Base-by-base conservation (phyloP, 2,888 invertebrate genomes). In the Emmelina monodactyla region DNA sequence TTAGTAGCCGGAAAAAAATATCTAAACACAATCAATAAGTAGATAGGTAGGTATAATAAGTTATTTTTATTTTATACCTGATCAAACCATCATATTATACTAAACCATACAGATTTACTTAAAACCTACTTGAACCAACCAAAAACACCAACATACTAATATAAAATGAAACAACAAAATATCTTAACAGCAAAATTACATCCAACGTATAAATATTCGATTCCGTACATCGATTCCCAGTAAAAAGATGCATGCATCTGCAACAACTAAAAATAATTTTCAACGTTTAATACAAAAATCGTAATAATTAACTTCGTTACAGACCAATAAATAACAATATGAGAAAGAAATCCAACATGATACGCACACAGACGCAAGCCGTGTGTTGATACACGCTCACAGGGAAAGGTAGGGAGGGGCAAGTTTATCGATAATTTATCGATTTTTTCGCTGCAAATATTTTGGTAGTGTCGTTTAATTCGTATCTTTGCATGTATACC, bases 231-330 rank as follows among this genome's bases (percentile, higher is more conserved):
- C 25, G 25, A 25, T 71, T 67, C 66, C 57, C 52, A 55, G 72
- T 70, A 76, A 67, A 70, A 71, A 65, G 58, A 49, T 47, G 50
- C 55, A 49, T 47, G 49, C 64, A 62, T 67, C 65, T 68, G 68
- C 65, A 53, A 57, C n/a, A 43, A 67, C 65, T 78, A 73, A 78
- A 78, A 78, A 78, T 79, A 76, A 78, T 78, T 73, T 78, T 63
- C 75, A 75, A 67, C 76, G 75, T 79, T 79, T 78, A 78, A 78
- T 78, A 76, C 78, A 78, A 79, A 79, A 79, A 79, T 79, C 69
- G 72, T 69, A 78, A 78, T 79, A 79, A 79, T 79, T 79, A 78
- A 78, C 76, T 75, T 76, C 67, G 76, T 76, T 78, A 76, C 78
- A 78, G 76, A 66, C 73, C 70, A 71, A 79, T 79, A 79, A 78